phyloP scores from a whole-genome alignment of 2,113 vertebrate species.

The Nipponia nippon region DNA sequence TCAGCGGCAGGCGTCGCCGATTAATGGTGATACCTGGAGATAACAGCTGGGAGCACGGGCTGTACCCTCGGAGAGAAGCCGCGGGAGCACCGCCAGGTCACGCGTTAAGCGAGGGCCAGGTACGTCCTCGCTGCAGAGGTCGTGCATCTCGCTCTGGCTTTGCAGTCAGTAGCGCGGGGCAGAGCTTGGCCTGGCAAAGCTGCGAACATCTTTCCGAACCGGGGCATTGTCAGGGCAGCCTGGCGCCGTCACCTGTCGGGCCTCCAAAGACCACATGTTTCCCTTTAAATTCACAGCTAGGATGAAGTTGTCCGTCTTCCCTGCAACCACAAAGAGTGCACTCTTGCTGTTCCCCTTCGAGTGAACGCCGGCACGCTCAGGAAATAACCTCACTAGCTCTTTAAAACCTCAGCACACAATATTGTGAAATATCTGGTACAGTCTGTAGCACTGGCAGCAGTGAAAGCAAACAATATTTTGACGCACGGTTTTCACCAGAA shows the following conservation, averaged over 20 bases:
- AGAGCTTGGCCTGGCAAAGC: neutral
- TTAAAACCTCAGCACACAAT: rapidly evolving
- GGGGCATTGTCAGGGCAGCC: neutral
- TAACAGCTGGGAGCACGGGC: neutral
- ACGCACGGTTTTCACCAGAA: neutral
- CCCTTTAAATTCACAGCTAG: neutral
- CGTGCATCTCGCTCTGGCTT: neutral
- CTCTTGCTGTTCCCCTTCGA: neutral
- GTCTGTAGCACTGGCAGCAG: neutral
- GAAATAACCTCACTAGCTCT: neutral
- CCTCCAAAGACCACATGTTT: neutral
- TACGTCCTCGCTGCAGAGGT: rapidly evolving
- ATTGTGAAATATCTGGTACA: rapidly evolving
- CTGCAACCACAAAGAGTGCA: rapidly evolving
- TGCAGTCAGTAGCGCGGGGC: neutral
- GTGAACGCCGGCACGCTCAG: neutral
- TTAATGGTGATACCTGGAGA: neutral
- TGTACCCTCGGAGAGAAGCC: neutral
- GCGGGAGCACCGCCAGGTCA: rapidly evolving
- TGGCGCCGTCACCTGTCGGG: rapidly evolving
- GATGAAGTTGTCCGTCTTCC: too few species aligned
- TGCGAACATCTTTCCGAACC: rapidly evolving
- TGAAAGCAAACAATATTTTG: neutral
- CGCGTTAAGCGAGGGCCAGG: rapidly evolving
- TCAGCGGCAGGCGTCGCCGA: neutral